Base-by-base conservation (phyloP, 2,888 invertebrate species). In the Ischnura elegans region DNA sequence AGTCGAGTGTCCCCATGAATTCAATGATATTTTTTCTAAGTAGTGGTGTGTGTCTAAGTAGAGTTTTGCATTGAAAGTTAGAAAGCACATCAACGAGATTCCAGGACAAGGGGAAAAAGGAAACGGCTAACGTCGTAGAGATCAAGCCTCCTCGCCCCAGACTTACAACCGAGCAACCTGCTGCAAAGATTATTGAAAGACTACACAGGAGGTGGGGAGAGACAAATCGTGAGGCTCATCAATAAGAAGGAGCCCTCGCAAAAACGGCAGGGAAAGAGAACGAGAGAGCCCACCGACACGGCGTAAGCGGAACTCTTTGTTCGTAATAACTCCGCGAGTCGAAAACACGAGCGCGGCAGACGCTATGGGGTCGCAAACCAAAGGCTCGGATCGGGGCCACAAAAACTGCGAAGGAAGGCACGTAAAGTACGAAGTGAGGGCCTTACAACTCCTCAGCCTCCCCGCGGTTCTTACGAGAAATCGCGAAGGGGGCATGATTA, bases 381-480 rank as follows among this genome's bases (percentile, higher is more conserved):
- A 61, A 76, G 76, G 76, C 76, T n/a, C n/a, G 76, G 6, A 13
- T 29, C 21, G 29, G 36, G 76, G 4, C 76, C 76, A 76, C 76
- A 76, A 76, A 76, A 76, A 76, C 76, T 16, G 76, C 29, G 76
- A 76, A 76, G 61, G 61, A 61, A 61, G 76, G 76, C 6, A 76
- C 21, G 76, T 76, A 76, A 51, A 51, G 51, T 51, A 51, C 16
- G 13, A 19, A 51, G 51, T n/a, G 51, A 51, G 51, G 13, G 51
- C 51, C 51, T 19, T 51, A n/a, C n/a, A n/a, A 25, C 16, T 61
- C 61, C 61, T 16, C 61, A 61, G n/a, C 51, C 5, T 36, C 76
- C 36, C 36, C 76, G 13, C 16, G 10, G 29, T 51, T 51, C 76
- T 76, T 36, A 36, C 3, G 36, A 76, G 76, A 76, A 76, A 36